Evolutionary conservation across 2,113 vertebrate species (phyloP), one percentile per base, ranked within the genome.

Genomic region (Fulica atra): DNA sequence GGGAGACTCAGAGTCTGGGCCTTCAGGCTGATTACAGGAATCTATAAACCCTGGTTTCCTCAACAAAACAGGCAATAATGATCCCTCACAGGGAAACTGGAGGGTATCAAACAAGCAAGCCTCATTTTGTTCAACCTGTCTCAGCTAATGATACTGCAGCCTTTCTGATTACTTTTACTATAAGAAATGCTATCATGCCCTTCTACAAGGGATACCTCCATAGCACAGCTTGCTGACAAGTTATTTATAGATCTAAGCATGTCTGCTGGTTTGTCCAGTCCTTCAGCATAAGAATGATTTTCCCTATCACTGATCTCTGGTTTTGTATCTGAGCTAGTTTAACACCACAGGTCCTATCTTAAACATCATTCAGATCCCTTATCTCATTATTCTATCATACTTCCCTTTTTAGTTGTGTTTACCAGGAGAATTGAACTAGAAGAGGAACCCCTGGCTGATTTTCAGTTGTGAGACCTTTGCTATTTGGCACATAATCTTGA

Each of bases 121-220:
- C 23, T 77, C 9, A 18, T 65, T 86, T 70, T 76, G 4, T 68
- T 76, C 10, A 44, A 40, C n/a, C 11, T 2, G 2, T 63, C 51
- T 73, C 76, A 81, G 10, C 10, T 73, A 40, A 69, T 61, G 28
- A 63, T 15, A 38, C 15, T 0, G 1, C 16, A 73, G 26, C 7
- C 9, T 61, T 86, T 87, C 61, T 9, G 25, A 24, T 61, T 74
- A 29, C 21, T 11, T 87, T 46, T 51, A 11, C 42, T 44, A n/a
- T 40, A 66, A 8, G 14, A 83, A 81, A 38, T 8, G 7, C 31
- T n/a, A 51, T n/a, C 0, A 0, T 21, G 12, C 2, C 7, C 2
- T 5, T 68, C 38, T 33, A 42, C 21, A 38, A 64, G 19, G 20
- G 23, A 21, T 33, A 69, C 28, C 16, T 82, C 48, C 57, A 40